A percentile compares a stretch with the other conserved stretches of the same genome.
Conservation (phyloP, 2,113 vertebrate genomes). For the Sinocyclocheilus anophthalmus region DNA sequence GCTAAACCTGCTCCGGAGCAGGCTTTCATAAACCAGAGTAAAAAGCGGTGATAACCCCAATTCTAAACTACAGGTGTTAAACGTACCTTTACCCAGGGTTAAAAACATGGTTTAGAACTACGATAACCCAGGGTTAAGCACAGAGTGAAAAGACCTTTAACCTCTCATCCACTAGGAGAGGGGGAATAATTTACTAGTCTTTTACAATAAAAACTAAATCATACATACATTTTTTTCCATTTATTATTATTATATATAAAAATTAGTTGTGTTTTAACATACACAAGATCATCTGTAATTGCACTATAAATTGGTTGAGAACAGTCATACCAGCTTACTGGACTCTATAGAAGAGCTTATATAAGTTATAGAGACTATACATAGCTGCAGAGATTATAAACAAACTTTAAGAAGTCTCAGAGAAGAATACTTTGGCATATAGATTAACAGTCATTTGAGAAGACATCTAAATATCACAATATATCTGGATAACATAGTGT, state of each 20-base stretch:
- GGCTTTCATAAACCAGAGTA: no score
- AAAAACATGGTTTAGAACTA: no score
- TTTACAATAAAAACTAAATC: conserved; percentile 12
- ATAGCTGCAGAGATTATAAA: conserved; percentile 55
- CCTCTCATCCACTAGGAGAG: no score
- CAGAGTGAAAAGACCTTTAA: no score
- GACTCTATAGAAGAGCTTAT: conserved; percentile 58
- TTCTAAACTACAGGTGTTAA: no score
- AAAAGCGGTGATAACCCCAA: no score
- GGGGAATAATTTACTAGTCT: neutral
- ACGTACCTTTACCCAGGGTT: no score
- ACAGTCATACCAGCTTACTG: conserved; percentile 56
- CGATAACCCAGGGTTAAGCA: no score
- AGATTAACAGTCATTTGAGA: conserved; percentile 67
- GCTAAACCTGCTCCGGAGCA: no score
- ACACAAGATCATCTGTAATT: conserved; percentile 51
- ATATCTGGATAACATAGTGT: conserved; percentile 55
- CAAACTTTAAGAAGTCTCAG: conserved; percentile 58
- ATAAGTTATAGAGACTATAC: conserved; percentile 48
- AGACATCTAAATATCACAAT: conserved; percentile 64
- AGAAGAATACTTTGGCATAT: conserved; percentile 78
- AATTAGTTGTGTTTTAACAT: conserved; percentile 54
- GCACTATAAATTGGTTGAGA: conserved; percentile 49
- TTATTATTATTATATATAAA: conserved; percentile 56
- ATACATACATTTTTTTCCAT: neutral